Conservation (phyloP, 2,888 invertebrate genomes). For the Allygus modestus region DNA sequence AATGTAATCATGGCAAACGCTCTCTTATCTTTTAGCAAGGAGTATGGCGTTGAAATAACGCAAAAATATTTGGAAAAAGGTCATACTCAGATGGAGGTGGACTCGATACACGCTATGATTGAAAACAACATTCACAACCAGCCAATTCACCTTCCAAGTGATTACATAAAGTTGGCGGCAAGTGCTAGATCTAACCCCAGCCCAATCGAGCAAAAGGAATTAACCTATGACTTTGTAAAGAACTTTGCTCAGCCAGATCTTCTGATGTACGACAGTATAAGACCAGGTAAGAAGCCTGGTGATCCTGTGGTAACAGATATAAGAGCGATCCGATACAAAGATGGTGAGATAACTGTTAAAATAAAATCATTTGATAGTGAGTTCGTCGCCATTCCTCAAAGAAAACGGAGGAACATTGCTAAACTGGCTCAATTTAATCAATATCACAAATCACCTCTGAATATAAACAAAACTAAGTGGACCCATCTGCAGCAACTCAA, state of each 20-base stretch:
- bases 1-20: conserved; percentile 70
- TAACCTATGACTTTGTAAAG: conserved; percentile 33
- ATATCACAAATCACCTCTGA: not conserved
- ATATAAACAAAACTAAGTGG: conserved; percentile 29
- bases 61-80: conserved; percentile 71
- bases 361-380: conserved; percentile 47
- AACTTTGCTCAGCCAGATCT: conserved; percentile 66
- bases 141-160: conserved; percentile 67
- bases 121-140: conserved; percentile 72
- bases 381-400: conserved; percentile 29
- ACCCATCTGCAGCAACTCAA: conserved; percentile 45
- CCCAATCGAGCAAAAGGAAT: conserved; percentile 68
- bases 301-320: conserved; percentile 71
- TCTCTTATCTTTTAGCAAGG: conserved; percentile 68
- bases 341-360: conserved; percentile 44
- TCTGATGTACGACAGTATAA: conserved; percentile 71
- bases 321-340: conserved; percentile 71
- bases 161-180: conserved; percentile 65
- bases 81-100: conserved; percentile 73
- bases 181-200: conserved; percentile 54
- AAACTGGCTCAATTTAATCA: conserved; percentile 13
- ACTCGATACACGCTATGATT: conserved; percentile 73
- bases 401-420: conserved; percentile 22
- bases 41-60: conserved; percentile 66
- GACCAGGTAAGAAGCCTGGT: conserved; percentile 72